A percentile compares a stretch with the other conserved stretches of the same genome.
Conservation (phyloP, 2,888 invertebrate species). For the Lutraria lutraria region DNA sequence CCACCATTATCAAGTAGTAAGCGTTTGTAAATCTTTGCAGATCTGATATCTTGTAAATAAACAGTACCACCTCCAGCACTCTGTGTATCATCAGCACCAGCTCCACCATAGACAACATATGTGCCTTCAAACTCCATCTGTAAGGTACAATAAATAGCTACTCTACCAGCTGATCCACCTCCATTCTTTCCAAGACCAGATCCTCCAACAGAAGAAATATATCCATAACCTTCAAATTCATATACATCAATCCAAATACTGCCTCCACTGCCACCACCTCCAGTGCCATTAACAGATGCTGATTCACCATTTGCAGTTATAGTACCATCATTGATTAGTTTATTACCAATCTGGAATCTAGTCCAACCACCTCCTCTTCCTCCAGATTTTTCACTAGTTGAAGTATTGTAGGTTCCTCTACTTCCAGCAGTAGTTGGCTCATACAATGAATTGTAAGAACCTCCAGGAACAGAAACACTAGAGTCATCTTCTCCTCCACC, state of each 20-base stretch:
- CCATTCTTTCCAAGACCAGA: conserved; percentile 69
- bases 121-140: conserved; percentile 73
- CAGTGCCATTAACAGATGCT: conserved; percentile 46
- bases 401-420: conserved; percentile 60
- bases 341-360: conserved; percentile 71
- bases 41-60: conserved; percentile 76
- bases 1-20: conserved; percentile 76
- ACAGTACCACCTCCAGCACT: conserved; percentile 79
- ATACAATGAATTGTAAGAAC: conserved; percentile 77
- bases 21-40: conserved; percentile 66
- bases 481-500: conserved; percentile 73
- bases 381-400: conserved; percentile 53
- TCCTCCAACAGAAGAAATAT: conserved; percentile 75
- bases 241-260: conserved; percentile 75
- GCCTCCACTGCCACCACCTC: conserved; percentile 81
- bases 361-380: conserved; percentile 79
- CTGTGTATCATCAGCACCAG: conserved; percentile 56
- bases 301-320: conserved; percentile 76
- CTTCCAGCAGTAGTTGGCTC: conserved; percentile 74
- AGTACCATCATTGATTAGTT: conserved; percentile 77
- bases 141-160: conserved; percentile 71
- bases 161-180: conserved; percentile 77
- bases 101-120: conserved; percentile 73
- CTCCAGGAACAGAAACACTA: conserved; percentile 55
- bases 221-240: conserved; percentile 77